Conservation (phyloP, 2,888 invertebrate genomes). For the Aphidius colemani region DNA sequence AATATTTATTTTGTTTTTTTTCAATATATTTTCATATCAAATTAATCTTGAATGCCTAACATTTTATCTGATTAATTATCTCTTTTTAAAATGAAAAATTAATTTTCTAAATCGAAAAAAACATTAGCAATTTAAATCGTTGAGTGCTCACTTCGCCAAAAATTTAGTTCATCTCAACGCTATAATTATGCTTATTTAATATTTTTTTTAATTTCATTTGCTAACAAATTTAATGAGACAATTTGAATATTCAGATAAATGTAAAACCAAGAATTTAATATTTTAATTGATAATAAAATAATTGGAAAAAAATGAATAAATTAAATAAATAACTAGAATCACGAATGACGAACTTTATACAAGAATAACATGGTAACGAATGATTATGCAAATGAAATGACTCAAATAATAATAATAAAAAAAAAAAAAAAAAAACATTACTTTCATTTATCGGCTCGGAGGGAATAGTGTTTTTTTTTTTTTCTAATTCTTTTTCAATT, state of each 20-base stretch:
- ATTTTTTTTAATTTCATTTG: neutral
- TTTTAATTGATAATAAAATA: neutral
- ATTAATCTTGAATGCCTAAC: neutral
- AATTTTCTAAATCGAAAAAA: too few relatives aligned
- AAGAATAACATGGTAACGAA: constrained; percentile 33
- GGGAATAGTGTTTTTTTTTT: too few relatives aligned
- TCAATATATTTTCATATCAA: neutral
- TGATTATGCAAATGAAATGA: constrained; percentile 33
- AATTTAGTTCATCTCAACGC: constrained; percentile 12
- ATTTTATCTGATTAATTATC: neutral
- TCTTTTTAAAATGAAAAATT: too few relatives aligned
- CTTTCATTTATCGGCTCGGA: neutral
- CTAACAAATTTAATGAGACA: neutral
- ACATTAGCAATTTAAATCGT: constrained; percentile 16
- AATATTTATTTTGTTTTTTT: too few relatives aligned
- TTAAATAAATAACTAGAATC: constrained; percentile 10
- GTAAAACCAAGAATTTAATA: neutral
- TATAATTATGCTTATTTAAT: constrained; percentile 13
- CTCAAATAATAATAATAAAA: constrained; percentile 8
- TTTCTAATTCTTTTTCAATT: neutral
- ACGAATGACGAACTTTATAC: constrained; percentile 39
- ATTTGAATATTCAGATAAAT: neutral
- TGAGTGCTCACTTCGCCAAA: constrained; percentile 25
- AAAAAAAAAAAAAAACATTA: neutral
- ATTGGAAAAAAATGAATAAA: neutral